Base-by-base conservation (phyloP, 2,888 invertebrate genomes). In the Phytoseiulus persimilis region DNA sequence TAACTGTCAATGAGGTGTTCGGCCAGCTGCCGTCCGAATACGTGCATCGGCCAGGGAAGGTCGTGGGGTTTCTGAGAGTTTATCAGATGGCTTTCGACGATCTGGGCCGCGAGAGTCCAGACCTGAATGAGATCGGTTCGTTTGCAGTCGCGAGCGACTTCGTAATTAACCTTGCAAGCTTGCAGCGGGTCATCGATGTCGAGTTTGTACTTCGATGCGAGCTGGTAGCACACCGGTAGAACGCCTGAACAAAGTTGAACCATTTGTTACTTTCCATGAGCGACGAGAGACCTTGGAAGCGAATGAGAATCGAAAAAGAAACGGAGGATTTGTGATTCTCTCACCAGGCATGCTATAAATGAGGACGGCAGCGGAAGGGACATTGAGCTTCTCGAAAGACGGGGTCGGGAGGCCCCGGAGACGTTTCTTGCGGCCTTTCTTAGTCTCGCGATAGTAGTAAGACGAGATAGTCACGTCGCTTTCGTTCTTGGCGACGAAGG, bases 41-140 rank as follows among this genome's bases (percentile, higher is more conserved):
- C 97, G 94, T 96, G 96, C 89, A 95, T 94, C 3, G 95, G 94
- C 96, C 96, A 96, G 89, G 95, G 95, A 92, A 95, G 94, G 91
- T 95, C 84, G 84, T 84, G 84, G 33, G 84, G 84, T 84, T 32
- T 33, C 3, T 14, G 33, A 84, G 32, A 84, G 28, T 65, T 65
- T 65, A 65, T 65, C 65, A 28, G 32, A 28, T 87, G 87, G 45
- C 87, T 87, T 87, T 87, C 87, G 33, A 87, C 87, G 14, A 87
- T 87, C 31, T 87, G 87, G 0, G 87, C 87, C 0, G 87, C 87
- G 33, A 83, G 32, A 90, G 45, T 90, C 90, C 90, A 90, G 90
- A 97, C 95, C 93, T 97, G 96, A 31, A 96, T 95, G 90, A 97
- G 93, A 93, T 98, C 98, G 90, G 94, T 94, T 90, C 97, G 95